Base-by-base conservation (phyloP, 1,140 invertebrate species). In the Luehdorfia chinensis region DNA sequence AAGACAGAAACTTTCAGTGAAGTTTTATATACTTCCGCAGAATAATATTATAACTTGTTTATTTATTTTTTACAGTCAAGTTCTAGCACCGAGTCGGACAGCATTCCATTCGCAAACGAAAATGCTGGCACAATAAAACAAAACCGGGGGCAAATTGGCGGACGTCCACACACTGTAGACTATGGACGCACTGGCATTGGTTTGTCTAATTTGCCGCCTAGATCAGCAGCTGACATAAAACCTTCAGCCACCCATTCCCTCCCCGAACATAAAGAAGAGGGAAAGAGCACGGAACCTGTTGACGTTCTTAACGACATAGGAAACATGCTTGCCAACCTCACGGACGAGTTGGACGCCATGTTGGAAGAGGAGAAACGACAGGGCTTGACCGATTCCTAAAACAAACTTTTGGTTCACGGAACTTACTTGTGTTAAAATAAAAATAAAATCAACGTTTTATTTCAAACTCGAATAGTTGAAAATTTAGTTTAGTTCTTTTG, bases 81-180 rank as follows among this genome's bases (percentile, higher is more conserved):
- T 88, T 97, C 96, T 51, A 98, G 96, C 87, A 96, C 95, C 41
- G 95, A 98, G 88, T 97, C 96, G 13, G 97, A 98, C 84, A 97
- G 96, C 59, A 91, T 99, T 75, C 97, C 97, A 25, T 99, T 99
- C 87, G 97, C 98, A 49, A 99, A 99, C 84, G 98, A 99, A 75
- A 98, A 99, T 87, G 96, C 97, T 21, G 98, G 97, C 6, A 99
- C 98, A 14, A 99, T 99, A 72, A 97, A 98, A 63, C 89, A 88
- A 75, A 89, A 85, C 69, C 86, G 73, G 9, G 72, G 75, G 28
- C 87, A 76, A 49, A 80, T 85, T 8, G 69, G 80, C 0, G 79
- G 85, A 7, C 58, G 88, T 7, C 88, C 88, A 2, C 84, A 86
- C 57, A 81, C 81, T 0, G 81, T 76, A 1, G 84, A 87, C 54